Base-by-base conservation (phyloP, 2,797 vertebrate genomes). In the Petrocephalus sullivani region DNA sequence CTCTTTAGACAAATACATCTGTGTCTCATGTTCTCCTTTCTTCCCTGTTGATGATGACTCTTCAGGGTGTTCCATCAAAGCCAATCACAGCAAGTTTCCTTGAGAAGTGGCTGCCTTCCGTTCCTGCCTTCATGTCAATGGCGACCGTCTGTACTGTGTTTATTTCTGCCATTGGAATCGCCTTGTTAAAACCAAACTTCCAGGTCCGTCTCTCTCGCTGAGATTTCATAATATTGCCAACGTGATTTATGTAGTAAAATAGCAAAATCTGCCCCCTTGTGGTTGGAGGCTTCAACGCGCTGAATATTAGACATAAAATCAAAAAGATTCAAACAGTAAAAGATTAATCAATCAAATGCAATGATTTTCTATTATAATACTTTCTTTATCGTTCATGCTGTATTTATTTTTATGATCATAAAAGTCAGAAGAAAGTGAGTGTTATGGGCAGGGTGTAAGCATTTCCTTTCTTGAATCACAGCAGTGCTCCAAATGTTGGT, bases 91-190 rank as follows among this genome's bases (percentile, higher is more conserved):
- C 61, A 10, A 87, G 87, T 33, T 67, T 86, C 46, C 58, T 78
- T n/a, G 87, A 89, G 33, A 57, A 86, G 84, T 87, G 87, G 67
- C 67, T 90, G 51, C 90, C 88, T 67, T 90, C 88, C 0, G 90
- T 90, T 54, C 88, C 90, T 21, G 75, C 19, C n/a, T 88, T 90
- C 37, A 5, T 90, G 67, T 51, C 78, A 21, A 49, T 82, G 19
- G 2, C 86, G 3, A 85, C 88, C 9, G 3, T 89, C 67, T 88
- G 88, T 16, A 64, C 88, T 2, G 1, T 87, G 60, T 21, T 82
- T 56, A 41, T 89, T 41, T 46, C 57, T 54, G 85, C 71, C 49
- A 12, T 89, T 23, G 88, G 85, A 21, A 10, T 89, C 4, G 33
- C 46, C 58, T 81, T 81, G 41, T 23, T 87, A 3, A 89, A 89